Evolutionary conservation across 2,113 vertebrate species (phyloP).

Genomic region (Phalacrocorax brasilianus): DNA sequence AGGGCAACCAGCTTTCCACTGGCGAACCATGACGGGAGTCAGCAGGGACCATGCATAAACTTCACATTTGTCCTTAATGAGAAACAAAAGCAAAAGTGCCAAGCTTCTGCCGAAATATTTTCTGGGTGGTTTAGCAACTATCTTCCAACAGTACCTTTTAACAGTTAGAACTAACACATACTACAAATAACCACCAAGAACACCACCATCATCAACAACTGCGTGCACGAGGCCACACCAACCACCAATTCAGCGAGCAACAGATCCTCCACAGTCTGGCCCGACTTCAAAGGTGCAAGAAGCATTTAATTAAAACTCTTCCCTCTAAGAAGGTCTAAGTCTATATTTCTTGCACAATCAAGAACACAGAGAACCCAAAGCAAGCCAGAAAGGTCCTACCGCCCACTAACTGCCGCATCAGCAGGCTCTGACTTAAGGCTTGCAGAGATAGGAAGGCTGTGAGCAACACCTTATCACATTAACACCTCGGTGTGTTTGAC

Average conservation of each 20-base stretch:
- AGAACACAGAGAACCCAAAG: not conserved
- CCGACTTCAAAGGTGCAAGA: not conserved
- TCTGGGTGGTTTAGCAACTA: not conserved
- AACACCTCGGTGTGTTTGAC: not conserved
- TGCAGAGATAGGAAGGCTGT: not conserved
- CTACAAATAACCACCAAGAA: not conserved
- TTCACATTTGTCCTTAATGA: not conserved
- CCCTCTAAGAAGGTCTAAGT: not conserved
- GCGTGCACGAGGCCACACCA: not conserved
- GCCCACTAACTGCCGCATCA: accelerated
- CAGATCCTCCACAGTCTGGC: not conserved
- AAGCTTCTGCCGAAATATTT: not conserved
- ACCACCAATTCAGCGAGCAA: not conserved
- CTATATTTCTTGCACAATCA: not conserved
- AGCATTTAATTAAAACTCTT: not conserved
- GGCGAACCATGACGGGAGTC: not conserved
- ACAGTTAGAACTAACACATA: not conserved
- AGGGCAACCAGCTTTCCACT: not conserved
- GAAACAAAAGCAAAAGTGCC: not conserved
- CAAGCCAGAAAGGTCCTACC: not conserved
- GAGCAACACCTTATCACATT: not conserved
- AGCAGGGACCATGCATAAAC: not conserved
- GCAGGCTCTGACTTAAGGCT: not conserved
- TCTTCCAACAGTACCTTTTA: not conserved
- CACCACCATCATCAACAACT: accelerated